These are phyloP conservation scores for Perognathus longimembris DNA, from an alignment of 2,113 vertebrate genomes.

Conservation along the genomic window DNA sequence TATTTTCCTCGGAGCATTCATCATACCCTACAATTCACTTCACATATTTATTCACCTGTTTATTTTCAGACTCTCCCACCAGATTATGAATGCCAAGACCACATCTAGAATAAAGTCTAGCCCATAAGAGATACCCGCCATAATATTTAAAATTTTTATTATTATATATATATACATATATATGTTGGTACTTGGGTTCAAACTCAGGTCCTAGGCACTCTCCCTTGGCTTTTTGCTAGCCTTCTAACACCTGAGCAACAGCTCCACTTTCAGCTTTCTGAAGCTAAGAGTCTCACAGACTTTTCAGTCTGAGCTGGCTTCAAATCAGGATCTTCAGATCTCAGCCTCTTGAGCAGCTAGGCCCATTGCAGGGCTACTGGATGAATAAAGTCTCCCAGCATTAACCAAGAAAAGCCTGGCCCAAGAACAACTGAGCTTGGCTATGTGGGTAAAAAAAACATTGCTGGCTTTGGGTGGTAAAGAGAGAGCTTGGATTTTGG, in stretches of 20 bases:
- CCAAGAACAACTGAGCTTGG: background rate
- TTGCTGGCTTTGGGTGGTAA: background rate
- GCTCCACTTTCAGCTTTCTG: no score
- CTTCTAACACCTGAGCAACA: no score
- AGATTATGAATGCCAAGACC: background rate
- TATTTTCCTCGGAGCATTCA: conserved; percentile 13
- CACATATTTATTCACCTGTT: conserved; percentile 12
- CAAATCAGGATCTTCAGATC: no score
- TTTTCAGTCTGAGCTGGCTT: no score
- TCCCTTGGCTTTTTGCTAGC: no score
- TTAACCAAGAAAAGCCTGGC: background rate
- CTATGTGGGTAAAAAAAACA: background rate
- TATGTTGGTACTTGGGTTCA: no score
- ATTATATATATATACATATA: no score
- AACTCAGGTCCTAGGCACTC: no score
- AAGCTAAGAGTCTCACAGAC: no score
- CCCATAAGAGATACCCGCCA: background rate
- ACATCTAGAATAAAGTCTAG: background rate
- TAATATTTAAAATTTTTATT: no score
- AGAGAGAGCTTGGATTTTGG: background rate
- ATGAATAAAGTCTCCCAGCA: background rate
- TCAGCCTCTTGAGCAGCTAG: no score
- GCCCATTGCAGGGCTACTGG: background rate
- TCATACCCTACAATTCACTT: background rate
- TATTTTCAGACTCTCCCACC: conserved; percentile 41